Evolutionary conservation across 2,113 vertebrate genomes (phyloP).

Genomic region (Lates calcarifer): DNA sequence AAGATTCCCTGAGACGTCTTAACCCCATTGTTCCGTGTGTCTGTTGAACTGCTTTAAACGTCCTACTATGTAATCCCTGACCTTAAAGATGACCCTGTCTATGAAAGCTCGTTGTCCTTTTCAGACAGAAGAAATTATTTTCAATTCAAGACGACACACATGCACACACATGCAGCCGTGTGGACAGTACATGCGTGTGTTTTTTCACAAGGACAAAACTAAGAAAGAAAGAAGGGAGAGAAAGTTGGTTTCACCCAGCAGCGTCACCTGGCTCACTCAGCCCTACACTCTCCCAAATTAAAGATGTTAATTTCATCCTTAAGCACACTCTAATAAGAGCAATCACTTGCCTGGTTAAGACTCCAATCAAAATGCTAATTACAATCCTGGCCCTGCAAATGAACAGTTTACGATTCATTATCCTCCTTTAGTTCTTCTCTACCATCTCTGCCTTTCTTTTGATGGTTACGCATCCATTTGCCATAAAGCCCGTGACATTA

Average conservation of each 20-base stretch:
- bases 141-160: background rate
- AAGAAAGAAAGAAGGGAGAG: conserved; percentile 3
- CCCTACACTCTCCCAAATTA: conserved; percentile 45
- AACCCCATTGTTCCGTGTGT: background rate
- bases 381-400: conserved; percentile 19
- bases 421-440: conserved; percentile 15
- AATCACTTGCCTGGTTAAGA: conserved; percentile 59
- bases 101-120: conserved; percentile 12
- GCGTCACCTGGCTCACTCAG: conserved; percentile 46
- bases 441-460: background rate
- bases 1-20: background rate
- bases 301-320: conserved; percentile 65
- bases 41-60: background rate
- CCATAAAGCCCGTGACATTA: conserved; percentile 10
- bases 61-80: conserved; percentile 25
- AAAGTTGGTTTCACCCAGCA: conserved; percentile 7
- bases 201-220: background rate
- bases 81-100: conserved; percentile 5
- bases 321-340: conserved; percentile 52
- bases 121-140: background rate
- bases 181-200: background rate
- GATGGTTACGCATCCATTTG: background rate
- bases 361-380: conserved; percentile 74
- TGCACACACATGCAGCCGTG: background rate
- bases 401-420: conserved; percentile 47